A percentile compares a stretch with the other conserved stretches of the same genome.
Conservation (phyloP, 2,888 invertebrate genomes). For the Heliconius aoede region DNA sequence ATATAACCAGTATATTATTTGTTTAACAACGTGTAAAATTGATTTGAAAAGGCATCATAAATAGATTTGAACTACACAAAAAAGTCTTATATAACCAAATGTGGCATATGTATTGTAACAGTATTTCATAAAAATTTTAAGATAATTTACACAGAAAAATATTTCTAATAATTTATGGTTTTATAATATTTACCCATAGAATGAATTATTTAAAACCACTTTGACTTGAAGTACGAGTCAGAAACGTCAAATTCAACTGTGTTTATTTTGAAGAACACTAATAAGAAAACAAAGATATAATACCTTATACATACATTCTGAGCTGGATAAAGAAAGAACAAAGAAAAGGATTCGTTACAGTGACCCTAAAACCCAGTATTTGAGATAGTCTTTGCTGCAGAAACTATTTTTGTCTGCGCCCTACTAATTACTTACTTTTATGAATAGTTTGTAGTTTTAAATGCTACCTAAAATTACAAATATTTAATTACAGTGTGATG, state of each 20-base stretch:
- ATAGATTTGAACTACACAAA: too few relatives aligned
- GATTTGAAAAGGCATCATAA: too few relatives aligned
- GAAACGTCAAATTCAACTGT: neutral
- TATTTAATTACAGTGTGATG: neutral
- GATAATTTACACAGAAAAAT: too few relatives aligned
- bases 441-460: neutral
- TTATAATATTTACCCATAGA: too few relatives aligned
- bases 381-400: constrained; percentile 3
- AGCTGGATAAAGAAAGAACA: constrained; percentile 16
- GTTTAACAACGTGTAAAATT: too few relatives aligned
- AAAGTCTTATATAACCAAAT: too few relatives aligned
- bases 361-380: constrained; percentile 29
- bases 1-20: too few relatives aligned
- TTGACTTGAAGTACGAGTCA: neutral
- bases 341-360: constrained; percentile 23
- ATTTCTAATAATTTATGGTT: too few relatives aligned
- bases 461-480: neutral
- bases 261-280: neutral
- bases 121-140: too few relatives aligned
- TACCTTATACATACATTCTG: constrained; percentile 5
- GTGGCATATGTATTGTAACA: too few relatives aligned
- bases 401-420: constrained; percentile 7
- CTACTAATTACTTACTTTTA: constrained; percentile 19
- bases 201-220: too few relatives aligned
- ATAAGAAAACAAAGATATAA: constrained; percentile 1